Percentiles rank a stretch among this genome's conserved stretches.
Evolutionary conservation across 2,888 invertebrate species (phyloP).

Genomic region (Cryptosula pallasiana): DNA sequence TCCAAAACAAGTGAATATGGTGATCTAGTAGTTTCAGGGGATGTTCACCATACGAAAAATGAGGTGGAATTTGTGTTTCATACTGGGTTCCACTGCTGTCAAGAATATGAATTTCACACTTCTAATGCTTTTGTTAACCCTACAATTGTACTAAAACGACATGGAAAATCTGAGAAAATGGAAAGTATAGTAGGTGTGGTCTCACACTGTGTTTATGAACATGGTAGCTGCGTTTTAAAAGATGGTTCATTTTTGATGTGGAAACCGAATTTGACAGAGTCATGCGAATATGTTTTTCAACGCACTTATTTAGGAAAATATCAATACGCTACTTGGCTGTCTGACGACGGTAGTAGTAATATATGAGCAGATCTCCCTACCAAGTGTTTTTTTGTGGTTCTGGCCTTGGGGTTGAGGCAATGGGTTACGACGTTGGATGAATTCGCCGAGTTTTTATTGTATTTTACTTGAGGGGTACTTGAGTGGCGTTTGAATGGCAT

Average conservation of each 20-base stretch:
- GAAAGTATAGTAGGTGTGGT: neutral
- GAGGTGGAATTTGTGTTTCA: neutral
- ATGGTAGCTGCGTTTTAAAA: neutral
- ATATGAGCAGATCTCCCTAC: too few species aligned
- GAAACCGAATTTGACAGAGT: neutral
- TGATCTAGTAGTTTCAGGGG: neutral
- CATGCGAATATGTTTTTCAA: neutral
- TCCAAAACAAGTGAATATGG: neutral
- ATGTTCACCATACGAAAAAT: neutral
- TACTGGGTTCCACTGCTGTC: neutral
- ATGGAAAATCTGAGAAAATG: neutral
- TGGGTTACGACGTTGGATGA: too few species aligned
- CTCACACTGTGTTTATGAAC: neutral
- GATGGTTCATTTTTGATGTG: neutral
- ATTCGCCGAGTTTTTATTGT: too few species aligned
- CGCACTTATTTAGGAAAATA: neutral
- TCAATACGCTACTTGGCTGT: neutral
- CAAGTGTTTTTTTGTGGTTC: too few species aligned
- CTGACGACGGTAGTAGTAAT: neutral
- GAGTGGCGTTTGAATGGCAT: too few species aligned
- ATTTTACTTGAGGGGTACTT: too few species aligned
- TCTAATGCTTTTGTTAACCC: neutral
- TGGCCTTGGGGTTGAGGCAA: too few species aligned
- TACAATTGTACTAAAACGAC: neutral
- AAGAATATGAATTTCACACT: neutral